Evolutionary conservation across 2,113 vertebrate species (phyloP), one percentile per base, ranked within the genome.

Genomic region (Delphinapterus leucas): DNA sequence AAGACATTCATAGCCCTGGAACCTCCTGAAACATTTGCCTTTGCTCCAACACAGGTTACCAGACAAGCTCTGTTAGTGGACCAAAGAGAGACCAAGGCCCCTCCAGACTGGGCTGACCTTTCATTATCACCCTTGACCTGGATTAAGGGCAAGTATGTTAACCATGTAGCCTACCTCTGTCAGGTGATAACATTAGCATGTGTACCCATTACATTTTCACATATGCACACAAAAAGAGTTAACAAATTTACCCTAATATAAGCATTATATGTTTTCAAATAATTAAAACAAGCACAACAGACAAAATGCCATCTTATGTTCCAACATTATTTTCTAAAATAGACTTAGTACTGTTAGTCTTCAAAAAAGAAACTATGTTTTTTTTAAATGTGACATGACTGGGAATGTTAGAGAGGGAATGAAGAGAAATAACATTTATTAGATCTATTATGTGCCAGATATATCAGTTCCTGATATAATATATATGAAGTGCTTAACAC

Each of bases 321-420:
- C 44, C 74, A 79, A 87, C 55, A 77, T 61, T 70, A 93, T 49
- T 90, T 95, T 85, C 89, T 85, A 71, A 79, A 90, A 93, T 55
- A 93, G 73, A 55, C 36, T 90, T 67, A 81, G 44, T 38, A 8
- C 23, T 83, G 11, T 81, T 67, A 65, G 28, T 85, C 71, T 93
- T 71, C 61, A 90, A 44, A 84, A 93, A n/a, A n/a, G 33, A 26
- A 93, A 47, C 25, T 47, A 80, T 87, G 67, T 68, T 44, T 38
- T 26, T 31, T 41, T 47, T 44, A 90, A 73, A 71, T 73, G 31
- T 81, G 31, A 67, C 26, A 15, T 38, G 41, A 63, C 36, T 73
- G 36, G 63, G 13, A 73, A 9, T 65, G 36, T 33, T 65, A 86
- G 81, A 77, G 23, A 87, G 33, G 17, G 31, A 93, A 89, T 9